Percentiles rank a stretch among this genome's conserved stretches.
Evolutionary conservation across 2,888 invertebrate species (phyloP).

Genomic region (Saturnia japonica): DNA sequence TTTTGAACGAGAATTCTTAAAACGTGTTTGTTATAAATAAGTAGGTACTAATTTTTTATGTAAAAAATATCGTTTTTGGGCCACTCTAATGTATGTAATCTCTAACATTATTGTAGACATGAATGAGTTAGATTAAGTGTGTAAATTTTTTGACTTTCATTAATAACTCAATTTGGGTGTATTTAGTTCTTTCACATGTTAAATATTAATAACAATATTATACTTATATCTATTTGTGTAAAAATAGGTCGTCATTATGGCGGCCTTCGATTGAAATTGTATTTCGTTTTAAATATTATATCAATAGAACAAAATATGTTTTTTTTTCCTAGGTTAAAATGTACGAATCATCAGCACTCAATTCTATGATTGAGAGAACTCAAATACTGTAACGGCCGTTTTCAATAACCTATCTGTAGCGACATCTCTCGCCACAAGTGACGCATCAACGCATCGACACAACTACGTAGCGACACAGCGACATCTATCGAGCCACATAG

Average conservation of each 20-base stretch:
- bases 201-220: conserved; percentile 47
- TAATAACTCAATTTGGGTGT: conserved; percentile 24
- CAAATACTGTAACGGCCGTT: too few relatives aligned
- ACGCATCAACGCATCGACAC: too few relatives aligned
- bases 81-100: too few relatives aligned
- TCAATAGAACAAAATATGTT: conserved; percentile 42
- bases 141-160: conserved; percentile 11
- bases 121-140: neutral
- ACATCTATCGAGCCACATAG: too few relatives aligned
- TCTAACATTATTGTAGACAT: neutral
- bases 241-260: conserved; percentile 55
- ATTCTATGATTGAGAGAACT: too few relatives aligned
- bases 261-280: conserved; percentile 48
- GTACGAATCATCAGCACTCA: neutral
- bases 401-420: too few relatives aligned
- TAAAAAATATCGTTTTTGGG: too few relatives aligned
- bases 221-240: conserved; percentile 40
- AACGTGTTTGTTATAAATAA: too few relatives aligned
- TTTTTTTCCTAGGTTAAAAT: conserved; percentile 22
- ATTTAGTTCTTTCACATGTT: conserved; percentile 28
- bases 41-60: too few relatives aligned
- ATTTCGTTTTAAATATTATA: conserved; percentile 71
- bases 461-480: too few relatives aligned
- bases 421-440: too few relatives aligned
- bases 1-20: too few relatives aligned